phyloP scores from a whole-genome alignment of 2,113 vertebrate genomes.

The Dasyprocta punctata region DNA sequence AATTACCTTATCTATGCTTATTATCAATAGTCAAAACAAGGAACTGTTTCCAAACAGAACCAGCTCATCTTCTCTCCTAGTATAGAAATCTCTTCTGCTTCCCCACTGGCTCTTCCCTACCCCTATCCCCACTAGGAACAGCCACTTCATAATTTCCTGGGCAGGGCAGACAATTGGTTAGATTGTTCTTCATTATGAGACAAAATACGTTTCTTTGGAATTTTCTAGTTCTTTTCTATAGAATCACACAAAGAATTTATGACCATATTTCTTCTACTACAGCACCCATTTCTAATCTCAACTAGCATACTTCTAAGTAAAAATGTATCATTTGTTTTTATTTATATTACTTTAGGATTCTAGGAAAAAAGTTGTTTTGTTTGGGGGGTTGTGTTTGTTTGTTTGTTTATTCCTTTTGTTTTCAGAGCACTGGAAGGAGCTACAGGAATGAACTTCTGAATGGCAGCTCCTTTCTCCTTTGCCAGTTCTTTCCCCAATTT shows the following conservation, averaged over 20 bases:
- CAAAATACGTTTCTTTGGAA: not conserved
- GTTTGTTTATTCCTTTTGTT: not conserved
- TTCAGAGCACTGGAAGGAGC: not conserved
- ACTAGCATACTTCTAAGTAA: not conserved
- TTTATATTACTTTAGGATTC: not conserved
- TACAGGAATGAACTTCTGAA: slow-evolving; percentile 14
- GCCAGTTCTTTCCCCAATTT: not conserved
- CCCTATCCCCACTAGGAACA: not conserved
- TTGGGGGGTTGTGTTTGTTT: not conserved
- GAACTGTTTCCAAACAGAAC: not conserved
- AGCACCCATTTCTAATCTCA: not conserved
- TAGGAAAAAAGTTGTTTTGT: not conserved
- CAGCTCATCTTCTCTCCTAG: not conserved
- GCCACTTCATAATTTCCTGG: not conserved
- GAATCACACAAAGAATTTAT: slow-evolving; percentile 1
- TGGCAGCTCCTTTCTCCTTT: not conserved
- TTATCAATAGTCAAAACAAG: not conserved
- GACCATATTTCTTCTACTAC: not conserved
- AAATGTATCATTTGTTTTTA: not conserved
- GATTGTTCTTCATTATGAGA: not conserved
- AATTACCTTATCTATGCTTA: not conserved
- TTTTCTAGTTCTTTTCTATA: not conserved
- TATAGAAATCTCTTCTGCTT: not conserved
- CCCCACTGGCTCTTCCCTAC: not conserved
- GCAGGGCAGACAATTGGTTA: not conserved